phyloP scores from a whole-genome alignment of 2,113 vertebrate species.

The Micronycteris hirsuta region DNA sequence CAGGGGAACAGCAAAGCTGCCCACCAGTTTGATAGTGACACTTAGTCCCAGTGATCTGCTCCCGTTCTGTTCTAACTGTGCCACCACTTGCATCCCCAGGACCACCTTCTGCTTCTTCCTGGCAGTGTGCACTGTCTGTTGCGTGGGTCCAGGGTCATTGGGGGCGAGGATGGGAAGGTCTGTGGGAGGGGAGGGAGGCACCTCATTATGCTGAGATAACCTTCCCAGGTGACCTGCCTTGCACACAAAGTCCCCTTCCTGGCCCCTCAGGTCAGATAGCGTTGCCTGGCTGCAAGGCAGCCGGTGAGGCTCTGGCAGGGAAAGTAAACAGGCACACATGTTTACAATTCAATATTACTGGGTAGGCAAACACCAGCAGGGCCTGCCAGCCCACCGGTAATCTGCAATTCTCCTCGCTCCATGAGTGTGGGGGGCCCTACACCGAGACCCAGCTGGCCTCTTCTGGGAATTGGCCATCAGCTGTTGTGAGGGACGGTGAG shows the following conservation, averaged over 20 bases:
- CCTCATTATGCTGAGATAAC: conserved; percentile 28
- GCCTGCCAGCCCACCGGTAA: conserved; percentile 21
- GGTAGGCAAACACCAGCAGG: conserved; percentile 32
- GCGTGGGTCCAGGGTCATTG: neutral
- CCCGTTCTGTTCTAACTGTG: neutral
- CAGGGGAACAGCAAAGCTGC: neutral
- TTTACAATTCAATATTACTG: conserved; percentile 61
- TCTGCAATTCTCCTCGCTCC: neutral
- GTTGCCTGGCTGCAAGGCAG: conserved; percentile 62
- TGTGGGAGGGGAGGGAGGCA: neutral
- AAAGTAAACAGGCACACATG: conserved; percentile 62
- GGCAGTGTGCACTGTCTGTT: neutral
- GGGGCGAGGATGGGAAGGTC: neutral
- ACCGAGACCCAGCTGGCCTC: conserved; percentile 38
- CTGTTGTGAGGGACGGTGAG: neutral
- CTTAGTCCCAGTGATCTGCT: neutral
- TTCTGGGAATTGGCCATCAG: conserved; percentile 47
- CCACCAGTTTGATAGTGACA: neutral
- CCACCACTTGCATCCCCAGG: neutral
- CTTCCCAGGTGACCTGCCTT: conserved; percentile 44
- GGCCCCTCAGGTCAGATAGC: conserved; percentile 57
- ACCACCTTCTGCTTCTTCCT: neutral
- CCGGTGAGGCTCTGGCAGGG: neutral
- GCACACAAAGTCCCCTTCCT: neutral
- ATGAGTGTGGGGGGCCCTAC: neutral